A percentile compares a stretch with the other conserved stretches of the same genome.
Conservation (phyloP, 2,797 vertebrate species). For the Tauraco hartlaubi region DNA sequence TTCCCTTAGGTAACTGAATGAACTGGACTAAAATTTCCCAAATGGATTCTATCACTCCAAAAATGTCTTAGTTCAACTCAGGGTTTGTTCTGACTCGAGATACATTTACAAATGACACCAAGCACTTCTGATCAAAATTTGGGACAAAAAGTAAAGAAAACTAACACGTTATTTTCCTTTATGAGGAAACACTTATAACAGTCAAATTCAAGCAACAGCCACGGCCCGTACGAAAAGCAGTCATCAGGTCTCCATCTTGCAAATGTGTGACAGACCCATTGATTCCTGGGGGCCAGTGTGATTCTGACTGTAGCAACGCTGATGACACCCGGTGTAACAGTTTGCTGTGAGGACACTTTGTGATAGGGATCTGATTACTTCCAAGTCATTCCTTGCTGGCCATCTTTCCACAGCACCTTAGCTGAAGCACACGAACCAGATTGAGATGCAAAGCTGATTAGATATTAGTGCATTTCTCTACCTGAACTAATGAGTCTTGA, state of each 20-base stretch:
- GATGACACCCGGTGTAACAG: not conserved
- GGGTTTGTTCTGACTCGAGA: not conserved
- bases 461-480: not conserved
- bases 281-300: rapidly evolving
- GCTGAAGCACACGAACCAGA: not conserved
- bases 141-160: not conserved
- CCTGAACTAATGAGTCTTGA: not conserved
- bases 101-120: not conserved
- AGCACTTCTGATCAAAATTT: not conserved
- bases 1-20: not conserved
- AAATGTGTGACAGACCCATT: not conserved
- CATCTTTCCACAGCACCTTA: not conserved
- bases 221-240: not conserved
- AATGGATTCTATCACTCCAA: not conserved
- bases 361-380: not conserved
- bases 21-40: not conserved
- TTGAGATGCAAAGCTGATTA: not conserved
- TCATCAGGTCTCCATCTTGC: not conserved
- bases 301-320: not conserved
- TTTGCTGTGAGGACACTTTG: not conserved
- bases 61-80: not conserved
- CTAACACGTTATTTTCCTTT: not conserved
- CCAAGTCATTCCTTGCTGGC: not conserved
- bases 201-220: not conserved
- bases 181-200: not conserved